Evolutionary conservation across 2,113 vertebrate genomes (phyloP).

Genomic region (Rhodinocichla rosea): DNA sequence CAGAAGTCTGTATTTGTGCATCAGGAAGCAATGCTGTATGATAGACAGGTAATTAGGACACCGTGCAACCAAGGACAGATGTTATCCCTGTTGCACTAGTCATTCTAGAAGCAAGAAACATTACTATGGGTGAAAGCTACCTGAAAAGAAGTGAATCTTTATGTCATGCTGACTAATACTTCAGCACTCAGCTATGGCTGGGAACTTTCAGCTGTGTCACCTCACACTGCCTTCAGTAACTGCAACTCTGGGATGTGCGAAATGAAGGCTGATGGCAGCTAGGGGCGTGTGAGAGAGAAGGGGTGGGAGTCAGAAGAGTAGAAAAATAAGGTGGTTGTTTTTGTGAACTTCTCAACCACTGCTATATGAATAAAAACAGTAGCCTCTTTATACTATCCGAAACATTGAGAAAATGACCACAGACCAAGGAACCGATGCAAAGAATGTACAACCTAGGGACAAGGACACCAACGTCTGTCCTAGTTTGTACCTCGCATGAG

Average conservation of each 20-base stretch:
- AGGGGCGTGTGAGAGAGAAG: conserved; percentile 29
- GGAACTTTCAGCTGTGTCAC: conserved; percentile 65
- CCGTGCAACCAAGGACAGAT: not conserved
- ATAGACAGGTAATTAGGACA: conserved; percentile 28
- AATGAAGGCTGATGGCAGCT: not conserved
- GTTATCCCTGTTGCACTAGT: conserved; percentile 17
- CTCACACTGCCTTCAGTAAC: conserved; percentile 51
- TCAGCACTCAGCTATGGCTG: not conserved
- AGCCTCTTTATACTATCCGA: not conserved
- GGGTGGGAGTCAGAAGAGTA: not conserved
- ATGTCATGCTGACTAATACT: conserved; percentile 49
- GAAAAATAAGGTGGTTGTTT: conserved; percentile 35
- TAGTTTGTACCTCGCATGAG: fast-evolving
- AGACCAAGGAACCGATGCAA: not conserved
- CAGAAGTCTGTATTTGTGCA: not conserved
- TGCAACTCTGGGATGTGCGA: not conserved
- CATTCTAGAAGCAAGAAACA: conserved; percentile 66
- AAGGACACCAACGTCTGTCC: not conserved
- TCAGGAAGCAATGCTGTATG: not conserved
- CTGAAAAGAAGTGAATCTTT: conserved; percentile 66
- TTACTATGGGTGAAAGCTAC: conserved; percentile 64
- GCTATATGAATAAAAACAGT: conserved; percentile 24
- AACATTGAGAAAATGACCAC: conserved; percentile 21
- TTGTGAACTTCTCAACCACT: not conserved
- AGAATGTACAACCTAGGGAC: not conserved